Evolutionary conservation across 2,888 invertebrate genomes (phyloP).

Genomic region (Thera obeliscata): DNA sequence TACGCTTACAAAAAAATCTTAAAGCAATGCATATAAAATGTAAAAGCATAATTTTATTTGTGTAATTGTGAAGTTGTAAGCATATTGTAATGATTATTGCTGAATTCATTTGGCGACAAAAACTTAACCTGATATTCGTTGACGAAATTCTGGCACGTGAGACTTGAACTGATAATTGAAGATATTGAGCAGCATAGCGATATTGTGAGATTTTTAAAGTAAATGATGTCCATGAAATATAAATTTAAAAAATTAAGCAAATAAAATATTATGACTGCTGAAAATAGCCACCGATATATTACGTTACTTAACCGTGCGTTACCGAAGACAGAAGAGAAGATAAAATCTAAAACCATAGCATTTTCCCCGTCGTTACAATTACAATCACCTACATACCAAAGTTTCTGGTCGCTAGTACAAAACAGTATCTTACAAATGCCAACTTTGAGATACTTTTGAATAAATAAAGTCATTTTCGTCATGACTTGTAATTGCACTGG

Average conservation of each 20-base stretch:
- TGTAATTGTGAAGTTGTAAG: conserved; percentile 26
- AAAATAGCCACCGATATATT: too few relatives aligned
- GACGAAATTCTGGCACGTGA: conserved; percentile 21
- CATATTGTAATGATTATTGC: conserved; percentile 33
- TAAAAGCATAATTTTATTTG: conserved; percentile 21
- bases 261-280: too few relatives aligned
- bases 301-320: too few relatives aligned
- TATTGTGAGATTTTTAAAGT: background rate
- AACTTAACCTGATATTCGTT: conserved; percentile 15
- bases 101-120: conserved; percentile 20
- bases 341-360: too few relatives aligned
- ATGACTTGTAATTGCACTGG: conserved; percentile 22
- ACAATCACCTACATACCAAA: too few relatives aligned
- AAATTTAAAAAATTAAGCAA: too few relatives aligned
- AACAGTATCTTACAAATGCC: background rate
- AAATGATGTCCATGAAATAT: background rate
- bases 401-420: too few relatives aligned
- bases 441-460: conserved; percentile 8
- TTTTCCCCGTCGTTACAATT: too few relatives aligned
- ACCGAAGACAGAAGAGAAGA: too few relatives aligned
- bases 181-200: background rate
- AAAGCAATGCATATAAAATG: conserved; percentile 4
- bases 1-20: background rate
- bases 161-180: conserved; percentile 3
- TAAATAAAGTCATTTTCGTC: conserved; percentile 33